phyloP scores from a whole-genome alignment of 2,797 vertebrate genomes.

The Sebastes oblongus region DNA sequence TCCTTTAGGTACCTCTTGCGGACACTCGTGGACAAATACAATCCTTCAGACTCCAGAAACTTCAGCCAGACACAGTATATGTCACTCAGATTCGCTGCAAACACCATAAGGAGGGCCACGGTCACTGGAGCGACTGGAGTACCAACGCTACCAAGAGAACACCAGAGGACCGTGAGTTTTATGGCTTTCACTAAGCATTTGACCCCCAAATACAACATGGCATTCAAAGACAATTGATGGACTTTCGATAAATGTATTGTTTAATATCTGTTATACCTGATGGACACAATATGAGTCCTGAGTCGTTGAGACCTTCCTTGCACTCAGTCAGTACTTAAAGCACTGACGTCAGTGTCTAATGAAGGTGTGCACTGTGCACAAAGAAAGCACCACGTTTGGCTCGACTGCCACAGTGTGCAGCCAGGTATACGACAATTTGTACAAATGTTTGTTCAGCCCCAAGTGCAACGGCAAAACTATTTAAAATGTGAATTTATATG shows the following conservation, averaged over 20 bases:
- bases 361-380: neutral
- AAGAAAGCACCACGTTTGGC: neutral
- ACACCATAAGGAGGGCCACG: neutral
- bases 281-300: neutral
- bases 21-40: slow-evolving; percentile 74
- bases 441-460: neutral
- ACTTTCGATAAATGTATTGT: neutral
- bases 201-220: neutral
- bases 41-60: slow-evolving; percentile 88
- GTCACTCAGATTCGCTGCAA: slow-evolving; percentile 86
- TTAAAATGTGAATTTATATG: neutral
- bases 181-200: neutral
- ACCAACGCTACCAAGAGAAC: slow-evolving; percentile 77
- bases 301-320: neutral
- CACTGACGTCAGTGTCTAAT: neutral
- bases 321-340: neutral
- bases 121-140: slow-evolving; percentile 94
- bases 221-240: neutral
- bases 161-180: slow-evolving; percentile 85
- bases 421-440: neutral
- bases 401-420: neutral
- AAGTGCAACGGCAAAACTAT: neutral
- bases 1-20: slow-evolving; percentile 81
- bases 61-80: slow-evolving; percentile 86
- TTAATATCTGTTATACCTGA: neutral